Evolutionary conservation across 2,888 invertebrate species (phyloP), one percentile per base, ranked within the genome.

Genomic region (Tiliacea aurago): DNA sequence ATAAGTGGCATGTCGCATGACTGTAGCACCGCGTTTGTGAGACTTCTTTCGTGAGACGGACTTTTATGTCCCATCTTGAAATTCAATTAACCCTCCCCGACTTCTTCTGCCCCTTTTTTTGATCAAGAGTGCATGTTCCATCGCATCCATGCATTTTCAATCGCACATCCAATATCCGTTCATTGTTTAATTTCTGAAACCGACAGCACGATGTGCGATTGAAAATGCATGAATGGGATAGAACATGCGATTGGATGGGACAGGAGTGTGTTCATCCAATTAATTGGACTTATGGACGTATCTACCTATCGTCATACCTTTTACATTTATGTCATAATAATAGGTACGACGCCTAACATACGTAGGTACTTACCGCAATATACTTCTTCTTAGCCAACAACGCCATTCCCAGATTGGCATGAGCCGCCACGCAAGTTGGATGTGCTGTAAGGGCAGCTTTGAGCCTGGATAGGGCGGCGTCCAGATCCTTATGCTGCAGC

Each of bases 401-500:
- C 41, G 96, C 96, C 43, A 96, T 86, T 1, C 96, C 96, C 0
- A 96, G 86, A 70, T 96, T 94, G 0, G 93, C 88, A 49, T 96
- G 96, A 0, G 95, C 95, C 2, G 96, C 96, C 0, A 96, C 95
- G 73, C 96, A 96, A 0, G 92, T 92, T 0, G 96, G 93, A 69
- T 96, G 96, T 0, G 94, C 95, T 0, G 93, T 79, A 20, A 96
- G 84, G 70, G 94, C 97, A 80, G 95, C 94, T 91, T 95, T 97
- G 81, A 96, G 94, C 88, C 95, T 93, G 79, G 93, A 92, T 82
- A 95, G 92, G 51, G 93, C 96, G n/a, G 95, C 96, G 81, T 95
- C 96, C 73, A 93, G 81, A 84, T 95, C 96, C 83, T 90, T 94
- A 82, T 96, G 96, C 91, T 94, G 95, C 89, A 96, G 93, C 97